Percentiles rank a stretch among this genome's conserved stretches.
Evolutionary conservation across 2,797 vertebrate species (phyloP).

Genomic region (Scolopax bukidnonensis): DNA sequence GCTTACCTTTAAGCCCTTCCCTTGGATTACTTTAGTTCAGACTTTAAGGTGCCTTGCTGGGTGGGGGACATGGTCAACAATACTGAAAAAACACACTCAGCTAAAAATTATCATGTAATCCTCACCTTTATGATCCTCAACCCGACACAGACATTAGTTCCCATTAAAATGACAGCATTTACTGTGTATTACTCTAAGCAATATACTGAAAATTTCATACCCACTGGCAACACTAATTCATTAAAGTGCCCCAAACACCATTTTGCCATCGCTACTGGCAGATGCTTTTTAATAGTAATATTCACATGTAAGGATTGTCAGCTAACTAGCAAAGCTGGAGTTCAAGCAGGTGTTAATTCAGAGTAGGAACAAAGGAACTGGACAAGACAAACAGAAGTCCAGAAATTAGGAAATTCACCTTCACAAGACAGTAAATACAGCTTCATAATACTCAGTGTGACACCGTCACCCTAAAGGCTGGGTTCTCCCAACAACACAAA

Average conservation of each 20-base stretch:
- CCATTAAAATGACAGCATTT: constrained; percentile 25
- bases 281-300: not conserved
- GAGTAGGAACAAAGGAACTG: not conserved
- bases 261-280: not conserved
- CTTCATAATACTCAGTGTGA: not conserved
- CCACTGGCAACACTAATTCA: not conserved
- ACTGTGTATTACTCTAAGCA: constrained; percentile 3
- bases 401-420: not conserved
- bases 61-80: not conserved
- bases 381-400: not conserved
- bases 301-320: not conserved
- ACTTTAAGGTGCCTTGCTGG: not conserved
- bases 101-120: not conserved
- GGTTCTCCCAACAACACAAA: not conserved
- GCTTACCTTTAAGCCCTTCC: not conserved
- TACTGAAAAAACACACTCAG: not conserved
- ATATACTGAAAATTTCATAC: not conserved
- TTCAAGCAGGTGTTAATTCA: not conserved
- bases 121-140: not conserved
- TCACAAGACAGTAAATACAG: not conserved
- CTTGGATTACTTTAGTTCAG: not conserved
- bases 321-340: not conserved
- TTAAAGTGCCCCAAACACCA: not conserved
- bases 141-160: not conserved
- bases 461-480: not conserved